Evolutionary conservation across 1,140 invertebrate species (phyloP).

Genomic region (Drosophila kepulauana): DNA sequence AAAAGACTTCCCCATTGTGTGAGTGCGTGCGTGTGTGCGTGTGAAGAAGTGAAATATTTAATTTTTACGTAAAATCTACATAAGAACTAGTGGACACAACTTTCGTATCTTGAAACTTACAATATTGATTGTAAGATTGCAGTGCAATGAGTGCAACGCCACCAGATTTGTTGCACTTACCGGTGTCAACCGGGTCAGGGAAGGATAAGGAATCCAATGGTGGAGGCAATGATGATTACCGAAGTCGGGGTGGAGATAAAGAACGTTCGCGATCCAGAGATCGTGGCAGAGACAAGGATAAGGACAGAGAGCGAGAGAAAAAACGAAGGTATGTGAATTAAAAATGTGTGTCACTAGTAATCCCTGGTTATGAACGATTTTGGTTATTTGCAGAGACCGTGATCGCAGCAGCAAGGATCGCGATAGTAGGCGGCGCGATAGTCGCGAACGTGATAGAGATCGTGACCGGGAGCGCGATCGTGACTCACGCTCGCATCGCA

Average conservation of each 20-base stretch:
- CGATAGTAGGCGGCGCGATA: conserved; percentile 85
- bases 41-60: conserved; percentile 8
- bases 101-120: background rate
- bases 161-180: conserved; percentile 47
- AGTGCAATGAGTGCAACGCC: conserved; percentile 70
- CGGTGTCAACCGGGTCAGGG: conserved; percentile 17
- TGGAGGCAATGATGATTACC: conserved; percentile 47
- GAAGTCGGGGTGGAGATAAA: conserved; percentile 54
- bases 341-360: background rate
- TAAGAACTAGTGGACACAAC: background rate
- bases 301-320: conserved; percentile 85
- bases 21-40: conserved; percentile 12
- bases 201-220: conserved; percentile 62
- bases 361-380: background rate
- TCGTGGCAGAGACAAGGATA: conserved; percentile 85
- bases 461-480: conserved; percentile 70
- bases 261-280: conserved; percentile 75
- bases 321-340: conserved; percentile 65
- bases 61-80: conserved; percentile 28
- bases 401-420: conserved; percentile 63
- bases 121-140: background rate
- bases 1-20: conserved; percentile 7
- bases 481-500: conserved; percentile 81
- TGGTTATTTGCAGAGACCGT: conserved; percentile 50
- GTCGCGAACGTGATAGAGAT: conserved; percentile 56